These are phyloP conservation scores for Lepus europaeus DNA, from an alignment of 2,113 vertebrate genomes.

Conservation along the genomic window DNA sequence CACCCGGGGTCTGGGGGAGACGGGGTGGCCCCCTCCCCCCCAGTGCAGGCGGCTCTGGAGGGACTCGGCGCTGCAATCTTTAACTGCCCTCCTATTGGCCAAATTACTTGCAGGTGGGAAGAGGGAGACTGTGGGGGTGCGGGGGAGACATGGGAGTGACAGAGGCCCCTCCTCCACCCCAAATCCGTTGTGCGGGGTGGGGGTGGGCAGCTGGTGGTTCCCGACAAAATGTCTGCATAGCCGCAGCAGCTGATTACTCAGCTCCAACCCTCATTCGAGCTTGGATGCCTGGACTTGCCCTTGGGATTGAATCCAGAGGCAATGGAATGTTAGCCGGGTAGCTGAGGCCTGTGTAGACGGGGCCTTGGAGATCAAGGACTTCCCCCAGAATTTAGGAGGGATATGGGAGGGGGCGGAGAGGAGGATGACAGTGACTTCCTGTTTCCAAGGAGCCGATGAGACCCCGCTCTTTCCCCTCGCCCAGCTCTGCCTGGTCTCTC, in stretches of 20 bases:
- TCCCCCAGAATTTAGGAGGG: slow-evolving; percentile 36
- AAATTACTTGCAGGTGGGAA: slow-evolving; percentile 87
- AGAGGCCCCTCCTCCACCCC: slow-evolving; percentile 55
- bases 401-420: neutral
- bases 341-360: slow-evolving; percentile 73
- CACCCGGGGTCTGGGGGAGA: slow-evolving; percentile 48
- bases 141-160: slow-evolving; percentile 55
- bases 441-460: neutral
- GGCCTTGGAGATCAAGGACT: slow-evolving; percentile 71
- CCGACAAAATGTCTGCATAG: slow-evolving; percentile 65
- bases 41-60: slow-evolving; percentile 67
- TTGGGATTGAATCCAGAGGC: slow-evolving; percentile 82
- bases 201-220: slow-evolving; percentile 53
- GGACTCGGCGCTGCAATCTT: slow-evolving; percentile 74
- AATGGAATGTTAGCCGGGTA: slow-evolving; percentile 81
- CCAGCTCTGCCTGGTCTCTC: neutral
- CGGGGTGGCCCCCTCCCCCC: neutral
- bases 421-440: neutral
- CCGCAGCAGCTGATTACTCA: slow-evolving; percentile 78
- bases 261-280: slow-evolving; percentile 66
- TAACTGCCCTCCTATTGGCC: slow-evolving; percentile 79
- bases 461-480: neutral
- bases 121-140: neutral
- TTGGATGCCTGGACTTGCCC: slow-evolving; percentile 79
- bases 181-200: neutral